Base-by-base conservation (phyloP, 2,888 invertebrate genomes). In the Clistopyga incitator region DNA sequence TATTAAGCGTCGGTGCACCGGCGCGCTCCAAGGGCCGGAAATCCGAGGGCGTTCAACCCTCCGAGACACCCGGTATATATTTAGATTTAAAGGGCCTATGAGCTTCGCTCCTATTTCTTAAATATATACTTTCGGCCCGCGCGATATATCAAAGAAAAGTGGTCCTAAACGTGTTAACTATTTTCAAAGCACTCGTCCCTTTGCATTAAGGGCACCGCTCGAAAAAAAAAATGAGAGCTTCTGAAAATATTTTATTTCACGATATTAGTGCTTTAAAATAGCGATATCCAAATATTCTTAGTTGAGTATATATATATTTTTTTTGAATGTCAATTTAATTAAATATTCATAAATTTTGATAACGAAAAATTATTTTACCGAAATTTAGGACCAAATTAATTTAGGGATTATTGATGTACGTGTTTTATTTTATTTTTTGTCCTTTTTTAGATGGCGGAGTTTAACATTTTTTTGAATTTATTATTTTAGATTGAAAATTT, bases 41-140 rank as follows among this genome's bases (percentile, higher is more conserved):
- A 90, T 90, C 86, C 87, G 89, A 89, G 93, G 91, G 87, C 92
- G 87, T 92, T 93, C 92, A 93, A 92, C 93, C 89, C 91, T 85
- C 1, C 18, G 20, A 52, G 82, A 85, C 87, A 86, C 81, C 76
- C 81, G 81, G 20, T 78, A 75, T 90, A 90, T 89, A 91, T 91
- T 90, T 90, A 90, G 89, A 90, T 91, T 92, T 91, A 91, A 90
- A 91, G 89, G 90, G 89, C 90, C 88, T 85, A 74, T 47, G 52
- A 70, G 54, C 68, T 42, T 23, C 34, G 45, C 38, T 38, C 56
- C 20, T 47, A 38, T 25, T 67, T 67, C 56, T 45, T 29, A 47
- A n/a, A 34, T 72, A 77, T 56, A 47, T 67, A 79, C 50, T 50
- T 50, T 64, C 50, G 13, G 25, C 13, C 64, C 18, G 11, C 64